Base-by-base conservation (phyloP, 2,113 vertebrate species). In the Leuciscus idus region DNA sequence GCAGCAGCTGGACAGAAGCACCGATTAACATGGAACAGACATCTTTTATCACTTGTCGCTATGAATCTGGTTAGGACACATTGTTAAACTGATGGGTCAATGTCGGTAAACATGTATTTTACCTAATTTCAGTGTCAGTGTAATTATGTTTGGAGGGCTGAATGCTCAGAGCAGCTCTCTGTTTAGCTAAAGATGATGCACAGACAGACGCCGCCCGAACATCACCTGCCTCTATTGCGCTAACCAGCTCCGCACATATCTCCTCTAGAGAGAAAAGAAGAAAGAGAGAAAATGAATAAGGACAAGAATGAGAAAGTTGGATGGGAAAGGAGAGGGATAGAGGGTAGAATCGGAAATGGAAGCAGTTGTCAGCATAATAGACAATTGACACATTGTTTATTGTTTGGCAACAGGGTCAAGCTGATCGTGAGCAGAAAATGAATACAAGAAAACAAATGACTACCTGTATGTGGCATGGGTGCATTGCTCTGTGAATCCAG, bases 61-160 rank as follows among this genome's bases (percentile, higher is more conserved):
- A 30, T 10, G 6, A 12, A 50, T 21, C 26, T 52, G 48, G 48
- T 48, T 74, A 74, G 72, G 36, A 55, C 19, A 78, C 46, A 55
- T 55, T 78, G 46, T 55, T 30, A 55, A 77, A 77, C 46, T 52
- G 46, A 33, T 43, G 21, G 21, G 33, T 28, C 30, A 43, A 5
- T 28, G 59, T 52, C 23, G 2, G 33, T 55, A 62, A 48, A 52
- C 57, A 52, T 50, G 6, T 1, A 9, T 9, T 89, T 86, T 88
- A 98, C 97, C 94, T 95, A 90, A 99, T 94, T 61, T 96, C 95
- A 1, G 91, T 95, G 0, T 94, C 87, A 0, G 94, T 93, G 88
- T 97, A 97, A 93, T 93, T 95, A 91, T 93, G 91, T 33, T 96
- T 96, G 13, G 92, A 94, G 43, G 93, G 93, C 50, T 94, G 95